Base-by-base conservation (phyloP, 37 sponge, comb jelly and placozoan genomes). In the Hexactinellida sp. region DNA sequence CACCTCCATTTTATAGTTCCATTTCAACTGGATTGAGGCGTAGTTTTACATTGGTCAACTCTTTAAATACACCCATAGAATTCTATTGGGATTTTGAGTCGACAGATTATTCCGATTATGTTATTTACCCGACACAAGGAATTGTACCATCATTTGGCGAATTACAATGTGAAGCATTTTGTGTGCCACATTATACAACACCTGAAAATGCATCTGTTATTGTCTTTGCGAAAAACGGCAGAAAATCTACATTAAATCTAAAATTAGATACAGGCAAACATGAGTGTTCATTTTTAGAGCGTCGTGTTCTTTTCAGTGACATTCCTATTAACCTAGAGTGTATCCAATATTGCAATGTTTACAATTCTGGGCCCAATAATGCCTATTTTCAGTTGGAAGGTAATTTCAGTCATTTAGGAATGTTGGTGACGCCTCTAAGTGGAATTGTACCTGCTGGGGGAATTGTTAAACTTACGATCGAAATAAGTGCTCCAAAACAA, bases 361-460 rank as follows among this genome's bases (percentile, higher is more conserved):
- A 63, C 13, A 63, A 63, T 28, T 28, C 76, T 21, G 76, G 76
- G 32, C 76, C 76, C 13, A 63, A n/a, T 23, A 63, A 63, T 23
- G 76, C 76, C 34, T 63, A 63, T 28, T 63, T 21, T 23, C 3
- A 63, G 13, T 28, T 85, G 37, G 55, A 88, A 5, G 23, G 32
- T 54, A 37, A 86, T 10, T 54, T 39, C 37, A 84, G 86, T 38
- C 71, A 84, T 32, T 83, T 88, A 51, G 90, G 91, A 38, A 37
- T 94, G 25, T 39, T 55, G 34, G 85, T 96, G 38, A 76, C 54
- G 1, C 94, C 94, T 1, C 38, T 23, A 51, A 88, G 90, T 85
- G 97, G 97, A 5, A 89, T 88, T 55, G 86, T 96, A 5, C 92
- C 94, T 37, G 91, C 86, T 24, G 90, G 90, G 7, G 97, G 93